phyloP scores from a whole-genome alignment of 1,140 invertebrate genomes.

The Dinoponera quadriceps region DNA sequence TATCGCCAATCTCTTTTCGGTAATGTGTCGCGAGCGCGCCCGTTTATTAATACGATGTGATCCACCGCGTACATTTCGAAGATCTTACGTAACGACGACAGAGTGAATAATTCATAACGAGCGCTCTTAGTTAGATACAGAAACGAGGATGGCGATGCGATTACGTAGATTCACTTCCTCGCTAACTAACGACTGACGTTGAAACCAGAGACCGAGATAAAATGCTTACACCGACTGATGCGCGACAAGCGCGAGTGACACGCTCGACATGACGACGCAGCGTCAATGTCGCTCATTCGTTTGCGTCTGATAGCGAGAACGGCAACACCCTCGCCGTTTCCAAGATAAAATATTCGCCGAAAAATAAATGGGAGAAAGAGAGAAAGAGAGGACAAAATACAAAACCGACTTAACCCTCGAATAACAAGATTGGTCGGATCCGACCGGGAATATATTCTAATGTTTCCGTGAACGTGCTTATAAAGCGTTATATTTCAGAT shows the following conservation, averaged over 20 bases:
- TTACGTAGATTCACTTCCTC: slow-evolving; percentile 40
- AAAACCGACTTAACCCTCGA: too few relatives aligned
- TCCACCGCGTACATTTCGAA: neutral
- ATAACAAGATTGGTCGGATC: too few relatives aligned
- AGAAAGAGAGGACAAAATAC: neutral
- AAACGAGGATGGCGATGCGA: slow-evolving; percentile 10
- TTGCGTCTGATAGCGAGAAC: too few relatives aligned
- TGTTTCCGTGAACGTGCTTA: too few relatives aligned
- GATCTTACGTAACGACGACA: slow-evolving; percentile 14
- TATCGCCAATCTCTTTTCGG: neutral
- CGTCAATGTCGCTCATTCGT: neutral
- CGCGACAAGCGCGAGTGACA: slow-evolving; percentile 36
- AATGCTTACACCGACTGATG: slow-evolving; percentile 58
- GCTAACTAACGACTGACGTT: slow-evolving; percentile 4
- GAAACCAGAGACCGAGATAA: slow-evolving; percentile 57
- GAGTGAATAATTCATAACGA: slow-evolving; percentile 40
- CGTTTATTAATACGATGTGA: slow-evolving; percentile 30
- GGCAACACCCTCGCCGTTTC: too few relatives aligned
- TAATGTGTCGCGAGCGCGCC: neutral
- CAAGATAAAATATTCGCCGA: too few relatives aligned
- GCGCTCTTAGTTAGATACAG: neutral
- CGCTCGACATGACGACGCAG: slow-evolving; percentile 43
- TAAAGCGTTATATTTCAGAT: too few relatives aligned
- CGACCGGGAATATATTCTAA: too few relatives aligned
- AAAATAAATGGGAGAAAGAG: neutral